Base-by-base conservation (phyloP, 2,113 vertebrate species). In the Clarias macrocephalus region DNA sequence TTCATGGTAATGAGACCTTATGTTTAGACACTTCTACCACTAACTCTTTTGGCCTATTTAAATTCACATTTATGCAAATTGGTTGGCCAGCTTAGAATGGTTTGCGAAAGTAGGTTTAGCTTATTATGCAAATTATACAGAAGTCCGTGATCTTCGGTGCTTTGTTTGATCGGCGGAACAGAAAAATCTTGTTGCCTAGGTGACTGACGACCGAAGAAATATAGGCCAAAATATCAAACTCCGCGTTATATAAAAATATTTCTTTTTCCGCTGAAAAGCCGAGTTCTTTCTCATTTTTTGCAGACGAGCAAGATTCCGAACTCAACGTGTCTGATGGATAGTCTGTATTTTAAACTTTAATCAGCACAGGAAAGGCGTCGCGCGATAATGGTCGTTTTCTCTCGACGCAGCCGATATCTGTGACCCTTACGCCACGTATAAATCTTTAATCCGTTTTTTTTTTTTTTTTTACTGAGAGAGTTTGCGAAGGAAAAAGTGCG, bases 391-490 rank as follows among this genome's bases (percentile, higher is more conserved):
- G 52, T 12, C 30, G 5, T 59, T 60, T 60, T 25, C 28, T 37
- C 37, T 5, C 12, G 15, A 54, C 42, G 54, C 54, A 6, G 13
- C n/a, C 2, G 54, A 25, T 37, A 76, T 18, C 23, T 62, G 52
- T 59, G 56, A 80, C 70, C 70, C 15, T 42, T 59, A 76, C 68
- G 28, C 62, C 56, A 75, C 70, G 66, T 37, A 57, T 73, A 72
- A 84, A 73, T 84, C 13, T 84, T 72, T 72, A 59, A 72, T 57
- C 12, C 33, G 2, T 37, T 37, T 33, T 28, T 59, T 16, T 66
- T 37, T 37, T 33, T 28, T 59, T 16, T 66, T 79, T 80, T 57
- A 52, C 48, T 37, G 59, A 37, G 59, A 37, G 28, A 57, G 77
- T 77, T 1, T 25, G 28, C 25, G 18, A 48, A 54, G 59, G 2